Conservation (phyloP, 2,888 invertebrate genomes). For the Harpalus rufipes region DNA sequence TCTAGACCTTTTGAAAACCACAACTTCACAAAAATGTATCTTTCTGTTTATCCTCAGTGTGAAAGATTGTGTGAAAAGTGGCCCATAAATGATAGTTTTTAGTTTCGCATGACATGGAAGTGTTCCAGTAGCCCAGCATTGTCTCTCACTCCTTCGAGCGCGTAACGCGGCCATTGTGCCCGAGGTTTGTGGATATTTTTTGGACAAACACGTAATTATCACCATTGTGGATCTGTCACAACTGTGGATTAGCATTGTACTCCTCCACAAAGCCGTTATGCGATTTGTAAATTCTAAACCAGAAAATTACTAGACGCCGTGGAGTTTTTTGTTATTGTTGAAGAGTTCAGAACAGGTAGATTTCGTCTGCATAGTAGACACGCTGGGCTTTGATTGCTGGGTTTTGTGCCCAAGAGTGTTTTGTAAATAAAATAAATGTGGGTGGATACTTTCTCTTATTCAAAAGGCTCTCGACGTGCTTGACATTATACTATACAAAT, state of each 20-base stretch:
- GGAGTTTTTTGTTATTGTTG: constrained; percentile 44
- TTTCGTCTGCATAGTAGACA: constrained; percentile 9
- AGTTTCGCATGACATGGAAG: constrained; percentile 32
- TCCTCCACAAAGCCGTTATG: constrained; percentile 64
- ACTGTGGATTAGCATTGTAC: constrained; percentile 76
- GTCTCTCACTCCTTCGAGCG: constrained; percentile 49
- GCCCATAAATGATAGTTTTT: constrained; percentile 47
- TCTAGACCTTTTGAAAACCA: background rate
- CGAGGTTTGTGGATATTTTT: constrained; percentile 74
- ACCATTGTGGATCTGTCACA: constrained; percentile 76
- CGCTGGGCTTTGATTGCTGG: constrained; percentile 38
- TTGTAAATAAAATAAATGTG: constrained; percentile 59
- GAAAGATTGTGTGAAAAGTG: constrained; percentile 20
- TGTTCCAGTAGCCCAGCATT: constrained; percentile 49
- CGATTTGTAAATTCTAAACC: constrained; percentile 67
- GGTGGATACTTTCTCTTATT: constrained; percentile 43
- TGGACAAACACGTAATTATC: constrained; percentile 76
- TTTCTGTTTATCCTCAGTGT: background rate
- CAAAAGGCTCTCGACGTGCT: constrained; percentile 4
- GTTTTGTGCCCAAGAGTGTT: constrained; percentile 46
- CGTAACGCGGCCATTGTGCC: constrained; percentile 61
- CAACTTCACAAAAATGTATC: background rate
- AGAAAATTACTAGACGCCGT: constrained; percentile 63
- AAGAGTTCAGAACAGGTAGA: constrained; percentile 60
- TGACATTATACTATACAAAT: constrained; percentile 39